Evolutionary conservation across 2,797 vertebrate genomes (phyloP).

Genomic region (Fringilla coelebs): DNA sequence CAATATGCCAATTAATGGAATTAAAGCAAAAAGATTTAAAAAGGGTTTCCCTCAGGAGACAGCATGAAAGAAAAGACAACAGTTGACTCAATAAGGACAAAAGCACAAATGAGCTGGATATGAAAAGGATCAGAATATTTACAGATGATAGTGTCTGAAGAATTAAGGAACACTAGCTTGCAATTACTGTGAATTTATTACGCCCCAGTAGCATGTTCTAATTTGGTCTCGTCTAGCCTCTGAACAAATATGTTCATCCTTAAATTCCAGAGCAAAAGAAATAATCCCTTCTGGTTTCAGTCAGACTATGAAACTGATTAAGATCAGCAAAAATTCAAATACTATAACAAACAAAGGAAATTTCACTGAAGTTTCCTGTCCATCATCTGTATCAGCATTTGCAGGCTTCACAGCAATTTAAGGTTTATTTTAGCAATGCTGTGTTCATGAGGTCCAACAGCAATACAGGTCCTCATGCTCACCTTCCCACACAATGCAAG

Average conservation of each 20-base stretch:
- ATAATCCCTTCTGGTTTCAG: constrained; percentile 47
- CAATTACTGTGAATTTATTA: constrained; percentile 70
- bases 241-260: constrained; percentile 59
- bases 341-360: constrained; percentile 35
- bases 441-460: background rate
- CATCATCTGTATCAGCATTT: constrained; percentile 9
- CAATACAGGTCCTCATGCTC: background rate
- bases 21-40: constrained; percentile 72
- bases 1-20: constrained; percentile 77
- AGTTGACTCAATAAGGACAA: constrained; percentile 73
- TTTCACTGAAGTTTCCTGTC: constrained; percentile 37
- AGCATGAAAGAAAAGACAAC: constrained; percentile 62
- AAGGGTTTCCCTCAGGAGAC: constrained; percentile 65
- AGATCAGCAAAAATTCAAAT: constrained; percentile 64
- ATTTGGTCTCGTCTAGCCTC: constrained; percentile 50
- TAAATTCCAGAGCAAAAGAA: constrained; percentile 64
- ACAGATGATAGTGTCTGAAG: constrained; percentile 66
- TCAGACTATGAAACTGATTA: constrained; percentile 55
- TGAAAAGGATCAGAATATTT: constrained; percentile 67
- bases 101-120: constrained; percentile 67
- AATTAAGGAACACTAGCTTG: constrained; percentile 67
- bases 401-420: background rate
- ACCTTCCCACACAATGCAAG: background rate
- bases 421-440: background rate
- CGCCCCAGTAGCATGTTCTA: constrained; percentile 40